A percentile compares a stretch with the other conserved stretches of the same genome.
Conservation (phyloP, 2,888 invertebrate genomes). For the Lithophane leautieri region DNA sequence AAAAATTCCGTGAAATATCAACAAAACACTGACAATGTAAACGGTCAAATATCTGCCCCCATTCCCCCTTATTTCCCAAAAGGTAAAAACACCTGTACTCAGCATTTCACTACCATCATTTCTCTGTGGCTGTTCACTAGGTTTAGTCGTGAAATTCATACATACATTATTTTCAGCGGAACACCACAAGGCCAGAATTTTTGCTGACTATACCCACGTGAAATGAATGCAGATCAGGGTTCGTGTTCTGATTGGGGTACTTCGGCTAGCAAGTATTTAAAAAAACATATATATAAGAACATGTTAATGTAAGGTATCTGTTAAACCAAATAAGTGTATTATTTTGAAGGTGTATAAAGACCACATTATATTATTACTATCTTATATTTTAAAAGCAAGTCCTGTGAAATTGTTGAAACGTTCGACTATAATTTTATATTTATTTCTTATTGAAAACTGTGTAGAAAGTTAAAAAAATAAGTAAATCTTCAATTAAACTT, state of each 20-base stretch:
- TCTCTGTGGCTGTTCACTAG: slow-evolving; percentile 16
- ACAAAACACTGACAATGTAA: background rate
- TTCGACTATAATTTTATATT: background rate
- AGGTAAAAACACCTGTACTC: slow-evolving; percentile 23
- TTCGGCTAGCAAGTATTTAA: background rate
- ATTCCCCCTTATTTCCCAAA: background rate
- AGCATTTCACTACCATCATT: slow-evolving; percentile 31
- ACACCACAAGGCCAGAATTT: slow-evolving; percentile 67
- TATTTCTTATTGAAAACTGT: background rate
- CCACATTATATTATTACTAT: background rate
- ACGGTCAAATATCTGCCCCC: slow-evolving; percentile 1
- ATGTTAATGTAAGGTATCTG: no score
- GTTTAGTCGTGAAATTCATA: slow-evolving; percentile 60
- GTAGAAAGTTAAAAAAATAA: background rate
- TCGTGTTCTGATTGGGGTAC: slow-evolving; percentile 63
- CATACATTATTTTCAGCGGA: slow-evolving; percentile 53
- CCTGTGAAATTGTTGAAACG: background rate
- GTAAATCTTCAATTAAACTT: background rate
- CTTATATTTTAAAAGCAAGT: background rate
- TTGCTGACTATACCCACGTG: slow-evolving; percentile 74
- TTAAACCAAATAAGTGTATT: background rate
- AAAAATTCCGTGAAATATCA: background rate
- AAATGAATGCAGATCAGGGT: slow-evolving; percentile 69
- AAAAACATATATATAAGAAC: no score
- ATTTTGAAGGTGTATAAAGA: background rate